Conservation (phyloP, 2,888 invertebrate species). For the Miltochrista miniata region DNA sequence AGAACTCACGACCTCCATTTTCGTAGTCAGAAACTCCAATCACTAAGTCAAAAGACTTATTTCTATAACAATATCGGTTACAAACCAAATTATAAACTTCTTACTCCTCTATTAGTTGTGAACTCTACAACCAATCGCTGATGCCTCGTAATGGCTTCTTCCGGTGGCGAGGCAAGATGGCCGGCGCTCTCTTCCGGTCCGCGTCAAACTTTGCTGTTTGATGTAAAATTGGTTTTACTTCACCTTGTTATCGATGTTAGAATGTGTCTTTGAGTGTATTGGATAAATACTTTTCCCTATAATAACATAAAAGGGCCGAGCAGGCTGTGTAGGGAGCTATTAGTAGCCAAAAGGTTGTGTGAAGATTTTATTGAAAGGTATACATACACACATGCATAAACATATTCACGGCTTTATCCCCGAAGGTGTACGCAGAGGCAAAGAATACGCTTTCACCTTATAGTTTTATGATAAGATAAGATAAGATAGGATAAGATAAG, state of each 20-base stretch:
- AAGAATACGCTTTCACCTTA: too few species aligned
- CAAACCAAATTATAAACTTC: too few species aligned
- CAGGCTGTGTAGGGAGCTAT: too few species aligned
- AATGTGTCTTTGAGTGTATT: not conserved
- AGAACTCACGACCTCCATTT: too few species aligned
- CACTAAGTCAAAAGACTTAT: not conserved
- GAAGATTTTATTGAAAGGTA: too few species aligned
- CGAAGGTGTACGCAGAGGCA: too few species aligned
- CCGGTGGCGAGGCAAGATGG: slow-evolving; percentile 72
- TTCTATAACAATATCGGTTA: not conserved
- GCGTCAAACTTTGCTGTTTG: slow-evolving; percentile 63
- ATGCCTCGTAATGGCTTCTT: slow-evolving; percentile 77
- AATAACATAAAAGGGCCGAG: too few species aligned
- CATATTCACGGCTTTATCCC: too few species aligned
- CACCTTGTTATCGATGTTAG: slow-evolving; percentile 1
- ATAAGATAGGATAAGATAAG: too few species aligned
- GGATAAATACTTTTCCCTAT: not conserved
- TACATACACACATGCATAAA: too few species aligned
- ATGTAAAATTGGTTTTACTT: slow-evolving; percentile 40
- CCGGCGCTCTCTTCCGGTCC: slow-evolving; percentile 66
- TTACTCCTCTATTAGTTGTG: slow-evolving; percentile 37
- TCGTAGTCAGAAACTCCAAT: not conserved
- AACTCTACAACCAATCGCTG: slow-evolving; percentile 64
- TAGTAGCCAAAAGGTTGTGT: too few species aligned
- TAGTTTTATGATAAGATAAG: too few species aligned